Base-by-base conservation (phyloP, 2,113 vertebrate species). In the Steatornis caripensis region DNA sequence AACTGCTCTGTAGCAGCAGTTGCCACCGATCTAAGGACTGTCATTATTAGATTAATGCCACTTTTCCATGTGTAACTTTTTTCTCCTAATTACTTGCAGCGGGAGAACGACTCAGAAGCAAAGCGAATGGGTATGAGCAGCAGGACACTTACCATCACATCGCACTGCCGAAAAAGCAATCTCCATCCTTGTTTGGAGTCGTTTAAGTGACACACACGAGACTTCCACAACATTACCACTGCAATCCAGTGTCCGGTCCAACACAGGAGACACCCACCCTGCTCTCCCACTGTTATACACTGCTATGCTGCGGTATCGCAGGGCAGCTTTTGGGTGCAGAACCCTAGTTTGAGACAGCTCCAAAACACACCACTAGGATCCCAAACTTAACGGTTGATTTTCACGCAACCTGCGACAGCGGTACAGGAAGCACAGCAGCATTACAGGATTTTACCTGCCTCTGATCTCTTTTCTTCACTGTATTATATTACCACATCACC, bases 221-320 rank as follows among this genome's bases (percentile, higher is more conserved):
- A n/a, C 32, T 39, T n/a, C 0, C 16, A 30, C 4, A 4, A 17
- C 55, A 43, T 14, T 36, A 48, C 69, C 88, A n/a, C 46, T 34
- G 37, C 61, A 23, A 21, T n/a, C 54, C 16, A 7, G 10, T 62
- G 43, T 12, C 83, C 3, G 2, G 2, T 29, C 57, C 82, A 29
- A 34, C 4, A 26, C 5, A 6, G 5, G 8, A 68, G 62, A n/a
- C 55, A 15, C 23, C 53, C 41, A 27, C 36, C 20, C 66, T 12
- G 81, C 61, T 81, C 48, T 87, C 53, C 58, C 71, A 36, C 9
- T 1, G 0, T 3, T 36, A 39, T 6, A 14, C 3, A 24, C 48
- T 24, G 10, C 5, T 11, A 32, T 0, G 8, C 74, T 48, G 20
- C 0, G 0, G 41, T 3, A 61, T 2, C 8, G 1, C 65, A 49